Base-by-base conservation (phyloP, 2,888 invertebrate species). In the Parnassius glacialis region DNA sequence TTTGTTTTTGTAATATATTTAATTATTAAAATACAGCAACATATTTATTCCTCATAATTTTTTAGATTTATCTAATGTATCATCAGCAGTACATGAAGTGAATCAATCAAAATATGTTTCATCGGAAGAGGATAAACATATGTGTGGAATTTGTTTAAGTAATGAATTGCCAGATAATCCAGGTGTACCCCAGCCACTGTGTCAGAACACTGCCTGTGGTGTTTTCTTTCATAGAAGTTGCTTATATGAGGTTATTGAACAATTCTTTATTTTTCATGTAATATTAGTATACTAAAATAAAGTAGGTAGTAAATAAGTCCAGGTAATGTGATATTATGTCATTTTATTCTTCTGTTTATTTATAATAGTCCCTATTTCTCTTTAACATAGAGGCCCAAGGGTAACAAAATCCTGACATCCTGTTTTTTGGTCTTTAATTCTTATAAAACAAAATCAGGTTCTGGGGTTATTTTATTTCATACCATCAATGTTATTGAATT, bases 61-160 rank as follows among this genome's bases (percentile, higher is more conserved):
- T 64, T 20, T 20, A 63, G 63, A 59, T 59, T 56, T 63, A 52
- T 47, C 52, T 2, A 52, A 45, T 56, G 20, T 52, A 16, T 16
- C 56, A 48, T 52, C 34, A 52, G 47, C 47, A 34, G 34, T 16
- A 12, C 12, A 48, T 43, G 42, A 47, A n/a, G 5, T 11, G 11
- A 20, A 52, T 10, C n/a, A 11, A n/a, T 25, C 11, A 2, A 34
- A 59, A 48, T 51, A 41, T 42, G 55, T n/a, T 42, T 12, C 13
- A 42, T 53, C 59, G 10, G 41, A 52, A 3, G 11, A n/a, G 0
- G 50, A 57, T 11, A 51, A 57, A 13, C 74, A 76, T 58, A 61
- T 61, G 16, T 90, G 90, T 72, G 79, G 79, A 16, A 90, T 90
- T 67, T 90, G 90, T 64, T 76, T 87, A 9, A 84, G 85, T 73